phyloP scores from a whole-genome alignment of 2,797 vertebrate species.

The Tokudaia tokunoshimensis region DNA sequence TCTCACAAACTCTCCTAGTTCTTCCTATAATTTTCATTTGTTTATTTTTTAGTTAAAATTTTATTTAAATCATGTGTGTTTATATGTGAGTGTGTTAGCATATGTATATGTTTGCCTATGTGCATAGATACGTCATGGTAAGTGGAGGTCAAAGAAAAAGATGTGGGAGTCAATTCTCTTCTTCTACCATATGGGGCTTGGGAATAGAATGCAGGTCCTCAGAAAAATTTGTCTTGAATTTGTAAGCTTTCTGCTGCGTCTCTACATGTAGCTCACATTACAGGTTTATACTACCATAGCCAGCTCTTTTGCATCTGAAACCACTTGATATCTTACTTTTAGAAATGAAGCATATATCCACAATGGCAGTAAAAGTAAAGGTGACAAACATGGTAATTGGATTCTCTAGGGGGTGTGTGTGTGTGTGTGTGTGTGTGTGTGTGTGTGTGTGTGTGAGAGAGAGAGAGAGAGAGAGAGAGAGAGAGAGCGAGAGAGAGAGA shows the following conservation, averaged over 20 bases:
- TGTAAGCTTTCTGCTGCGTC: background rate
- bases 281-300: background rate
- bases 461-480: no score
- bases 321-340: background rate
- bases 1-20: background rate
- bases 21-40: background rate
- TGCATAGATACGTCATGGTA: background rate
- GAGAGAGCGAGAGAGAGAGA: no score
- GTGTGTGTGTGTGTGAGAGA: background rate
- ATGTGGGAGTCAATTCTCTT: background rate
- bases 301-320: background rate
- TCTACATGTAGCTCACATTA: background rate
- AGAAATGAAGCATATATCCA: background rate
- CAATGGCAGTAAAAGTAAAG: slow-evolving; percentile 16
- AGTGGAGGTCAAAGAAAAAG: background rate
- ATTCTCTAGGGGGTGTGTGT: background rate
- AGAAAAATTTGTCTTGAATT: background rate
- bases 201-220: background rate
- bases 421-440: background rate
- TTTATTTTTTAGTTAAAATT: background rate
- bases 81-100: no score
- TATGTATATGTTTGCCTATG: background rate
- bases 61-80: background rate
- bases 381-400: background rate
- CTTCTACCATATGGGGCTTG: background rate